Conservation (phyloP, 2,888 invertebrate species). For the Xanthorhoe spadicearia region DNA sequence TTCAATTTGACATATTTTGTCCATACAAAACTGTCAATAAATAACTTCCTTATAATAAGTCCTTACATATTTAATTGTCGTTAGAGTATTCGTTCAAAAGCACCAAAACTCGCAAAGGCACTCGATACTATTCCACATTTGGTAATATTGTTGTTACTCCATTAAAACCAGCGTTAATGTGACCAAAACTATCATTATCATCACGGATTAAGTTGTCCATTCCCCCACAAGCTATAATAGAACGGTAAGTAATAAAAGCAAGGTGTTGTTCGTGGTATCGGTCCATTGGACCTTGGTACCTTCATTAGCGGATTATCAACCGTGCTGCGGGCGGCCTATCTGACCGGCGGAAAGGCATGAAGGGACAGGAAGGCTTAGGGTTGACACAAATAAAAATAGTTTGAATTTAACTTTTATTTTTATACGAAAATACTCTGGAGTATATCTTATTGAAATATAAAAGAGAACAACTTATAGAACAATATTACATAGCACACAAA, state of each 20-base stretch:
- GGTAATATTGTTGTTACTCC: background rate
- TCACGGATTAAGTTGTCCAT: background rate
- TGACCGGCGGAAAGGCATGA: slow-evolving; percentile 6
- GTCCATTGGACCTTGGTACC: slow-evolving; percentile 20
- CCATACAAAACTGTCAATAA: no score
- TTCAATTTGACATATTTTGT: no score
- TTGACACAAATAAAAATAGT: background rate
- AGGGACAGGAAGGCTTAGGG: slow-evolving; percentile 1
- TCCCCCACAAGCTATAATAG: background rate
- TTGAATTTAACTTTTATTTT: no score
- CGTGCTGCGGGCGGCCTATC: slow-evolving; percentile 18
- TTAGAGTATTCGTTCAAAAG: no score
- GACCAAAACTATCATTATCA: background rate
- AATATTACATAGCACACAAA: no score
- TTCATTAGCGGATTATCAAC: slow-evolving; percentile 31
- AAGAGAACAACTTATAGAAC: no score
- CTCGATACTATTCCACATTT: no score
- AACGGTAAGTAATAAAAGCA: background rate
- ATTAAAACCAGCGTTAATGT: background rate
- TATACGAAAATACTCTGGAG: no score
- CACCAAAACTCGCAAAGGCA: no score
- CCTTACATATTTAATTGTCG: no score
- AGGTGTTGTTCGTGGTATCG: slow-evolving; percentile 6
- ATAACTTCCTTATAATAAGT: no score
- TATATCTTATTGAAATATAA: no score